These are phyloP conservation scores for Acanthiza pusilla DNA, from an alignment of 2,797 vertebrate genomes.

Conservation along the genomic window DNA sequence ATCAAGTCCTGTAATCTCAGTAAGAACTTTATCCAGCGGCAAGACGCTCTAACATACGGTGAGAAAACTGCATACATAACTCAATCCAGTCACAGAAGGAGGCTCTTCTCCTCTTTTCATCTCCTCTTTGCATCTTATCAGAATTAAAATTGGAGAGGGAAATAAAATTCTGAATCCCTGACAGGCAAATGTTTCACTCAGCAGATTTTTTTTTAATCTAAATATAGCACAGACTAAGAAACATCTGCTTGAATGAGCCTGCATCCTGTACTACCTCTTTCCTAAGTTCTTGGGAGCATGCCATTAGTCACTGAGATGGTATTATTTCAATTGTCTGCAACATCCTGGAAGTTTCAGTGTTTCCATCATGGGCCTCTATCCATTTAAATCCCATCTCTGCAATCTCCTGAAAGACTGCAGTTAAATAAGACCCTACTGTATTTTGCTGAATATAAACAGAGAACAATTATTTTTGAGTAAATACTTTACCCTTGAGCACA, in stretches of 20 bases:
- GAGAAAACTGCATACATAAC: not conserved
- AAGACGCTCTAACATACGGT: not conserved
- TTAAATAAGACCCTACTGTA: not conserved
- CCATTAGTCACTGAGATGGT: conserved; percentile 38
- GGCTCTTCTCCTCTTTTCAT: not conserved
- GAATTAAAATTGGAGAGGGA: not conserved
- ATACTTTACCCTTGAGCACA: not conserved
- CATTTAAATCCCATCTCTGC: not conserved
- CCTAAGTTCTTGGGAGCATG: conserved; percentile 42
- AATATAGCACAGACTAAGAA: conserved; percentile 55
- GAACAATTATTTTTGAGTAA: not conserved
- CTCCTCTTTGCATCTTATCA: conserved; percentile 18
- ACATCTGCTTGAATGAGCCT: conserved; percentile 38
- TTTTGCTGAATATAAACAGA: not conserved
- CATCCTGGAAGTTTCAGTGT: conserved; percentile 33
- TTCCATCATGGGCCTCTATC: not conserved
- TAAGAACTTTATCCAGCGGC: not conserved
- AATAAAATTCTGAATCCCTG: conserved; percentile 21
- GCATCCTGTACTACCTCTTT: conserved; percentile 52
- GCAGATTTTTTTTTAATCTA: conserved; percentile 17
- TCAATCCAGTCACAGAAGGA: not conserved
- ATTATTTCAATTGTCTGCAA: conserved; percentile 47
- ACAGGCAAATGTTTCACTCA: conserved; percentile 31
- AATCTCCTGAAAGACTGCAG: not conserved
- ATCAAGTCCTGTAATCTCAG: not conserved